Conservation (phyloP, 2,888 invertebrate genomes). For the Brenthis ino region DNA sequence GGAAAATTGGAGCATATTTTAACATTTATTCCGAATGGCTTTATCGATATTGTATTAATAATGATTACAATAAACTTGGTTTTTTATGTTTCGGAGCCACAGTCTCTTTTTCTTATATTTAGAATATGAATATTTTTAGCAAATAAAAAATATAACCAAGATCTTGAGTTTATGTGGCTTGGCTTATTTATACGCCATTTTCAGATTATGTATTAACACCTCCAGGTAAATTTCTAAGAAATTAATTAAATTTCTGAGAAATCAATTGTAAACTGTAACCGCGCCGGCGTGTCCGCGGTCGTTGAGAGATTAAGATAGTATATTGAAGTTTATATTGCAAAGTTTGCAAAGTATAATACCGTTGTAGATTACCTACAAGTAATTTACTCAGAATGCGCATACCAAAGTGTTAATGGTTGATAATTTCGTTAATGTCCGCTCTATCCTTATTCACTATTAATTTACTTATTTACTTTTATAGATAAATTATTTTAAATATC, state of each 20-base stretch:
- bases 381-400: slow-evolving; percentile 25
- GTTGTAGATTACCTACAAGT: slow-evolving; percentile 19
- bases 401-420: slow-evolving; percentile 28
- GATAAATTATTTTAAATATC: slow-evolving; percentile 47
- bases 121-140: too few species aligned
- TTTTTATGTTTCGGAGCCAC: background rate
- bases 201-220: background rate
- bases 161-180: too few species aligned
- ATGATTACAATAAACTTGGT: background rate
- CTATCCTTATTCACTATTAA: slow-evolving; percentile 31
- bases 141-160: too few species aligned
- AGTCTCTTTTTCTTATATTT: background rate
- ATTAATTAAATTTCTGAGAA: too few species aligned
- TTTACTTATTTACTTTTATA: slow-evolving; percentile 41
- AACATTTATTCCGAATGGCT: background rate
- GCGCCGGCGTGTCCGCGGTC: too few species aligned
- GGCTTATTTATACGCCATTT: background rate
- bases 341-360: slow-evolving; percentile 6
- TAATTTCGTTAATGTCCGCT: slow-evolving; percentile 28
- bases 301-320: background rate
- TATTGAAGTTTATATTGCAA: background rate
- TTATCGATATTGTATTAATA: background rate
- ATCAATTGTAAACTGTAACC: too few species aligned
- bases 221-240: too few species aligned
- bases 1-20: background rate